Evolutionary conservation across 1,140 invertebrate genomes (phyloP), one percentile per base, ranked within the genome.

Genomic region (Thrips palmi): DNA sequence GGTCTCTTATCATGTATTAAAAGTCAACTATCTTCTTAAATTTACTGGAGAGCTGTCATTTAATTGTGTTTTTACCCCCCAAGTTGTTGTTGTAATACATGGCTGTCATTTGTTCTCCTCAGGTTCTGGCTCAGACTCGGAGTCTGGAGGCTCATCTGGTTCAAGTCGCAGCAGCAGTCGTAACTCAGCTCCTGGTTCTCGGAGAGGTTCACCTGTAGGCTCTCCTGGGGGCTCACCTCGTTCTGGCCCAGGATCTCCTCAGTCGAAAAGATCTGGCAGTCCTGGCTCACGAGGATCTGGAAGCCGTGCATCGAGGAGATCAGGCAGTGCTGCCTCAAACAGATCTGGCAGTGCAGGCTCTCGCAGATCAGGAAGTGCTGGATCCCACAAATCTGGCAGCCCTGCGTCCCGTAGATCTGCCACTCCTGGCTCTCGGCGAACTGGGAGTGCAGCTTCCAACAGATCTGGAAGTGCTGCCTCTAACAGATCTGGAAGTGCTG

Each of bases 341-440:
- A 34, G 25, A 17, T 43, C 45, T 30, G 38, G 12, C 20, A 44
- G 41, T 37, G 40, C 44, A 10, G 20, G 28, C 3, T 36, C 30
- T 22, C 33, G 25, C 33, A 24, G 19, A 10, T 42, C 41, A 33
- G 31, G 46, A 31, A 46, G 48, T 33, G 46, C 49, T 37, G 40
- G 34, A 4, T 53, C 55, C 2, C 48, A 44, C 6, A 33, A 32
- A 33, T 46, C 44, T 35, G 39, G 23, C 45, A 50, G 40, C 48
- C 54, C 41, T 24, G 11, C 5, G 47, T 55, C 56, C 11, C 40
- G 45, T 19, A 54, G 52, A 37, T 51, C 53, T 2, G 52, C 52
- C 34, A 47, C 51, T 5, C 45, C 49, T 4, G 47, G 48, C 12
- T 52, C 59, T 8, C 50, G 24, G 1, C 61, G 55, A 48, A 53